Evolutionary conservation across 1,140 invertebrate genomes (phyloP).

Genomic region (Caenorhabditis brenneri): DNA sequence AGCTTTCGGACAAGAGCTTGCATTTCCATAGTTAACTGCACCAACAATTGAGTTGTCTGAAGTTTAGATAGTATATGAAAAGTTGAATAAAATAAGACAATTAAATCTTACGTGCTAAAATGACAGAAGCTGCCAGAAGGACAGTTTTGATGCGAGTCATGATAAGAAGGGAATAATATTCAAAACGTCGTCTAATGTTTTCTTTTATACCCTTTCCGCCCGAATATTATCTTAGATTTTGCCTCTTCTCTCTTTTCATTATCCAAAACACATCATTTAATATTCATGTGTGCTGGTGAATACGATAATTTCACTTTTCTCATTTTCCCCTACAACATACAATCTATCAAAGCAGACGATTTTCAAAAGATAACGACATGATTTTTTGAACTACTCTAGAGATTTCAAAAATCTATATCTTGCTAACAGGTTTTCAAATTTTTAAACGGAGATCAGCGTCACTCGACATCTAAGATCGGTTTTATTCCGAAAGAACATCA

Average conservation of each 20-base stretch:
- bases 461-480: not conserved
- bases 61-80: not conserved
- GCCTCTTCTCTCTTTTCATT: not conserved
- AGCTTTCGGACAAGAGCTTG: constrained; percentile 35
- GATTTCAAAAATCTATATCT: not conserved
- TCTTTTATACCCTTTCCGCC: constrained; percentile 7
- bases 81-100: not conserved
- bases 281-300: not conserved
- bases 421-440: not conserved
- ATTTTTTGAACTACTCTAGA: constrained; percentile 4
- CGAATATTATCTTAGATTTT: not conserved
- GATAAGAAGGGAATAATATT: not conserved
- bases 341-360: not conserved
- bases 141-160: not conserved
- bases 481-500: not conserved
- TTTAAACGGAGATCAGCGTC: constrained; percentile 2
- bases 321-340: not conserved
- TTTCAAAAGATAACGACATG: constrained; percentile 7
- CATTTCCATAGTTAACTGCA: constrained; percentile 32
- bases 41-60: not conserved
- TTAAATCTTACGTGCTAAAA: not conserved
- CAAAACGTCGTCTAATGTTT: not conserved
- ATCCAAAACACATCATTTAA: not conserved
- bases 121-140: not conserved
- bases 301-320: constrained; percentile 22